Base-by-base conservation (phyloP, 2,797 vertebrate genomes). In the Poecilia velifera region DNA sequence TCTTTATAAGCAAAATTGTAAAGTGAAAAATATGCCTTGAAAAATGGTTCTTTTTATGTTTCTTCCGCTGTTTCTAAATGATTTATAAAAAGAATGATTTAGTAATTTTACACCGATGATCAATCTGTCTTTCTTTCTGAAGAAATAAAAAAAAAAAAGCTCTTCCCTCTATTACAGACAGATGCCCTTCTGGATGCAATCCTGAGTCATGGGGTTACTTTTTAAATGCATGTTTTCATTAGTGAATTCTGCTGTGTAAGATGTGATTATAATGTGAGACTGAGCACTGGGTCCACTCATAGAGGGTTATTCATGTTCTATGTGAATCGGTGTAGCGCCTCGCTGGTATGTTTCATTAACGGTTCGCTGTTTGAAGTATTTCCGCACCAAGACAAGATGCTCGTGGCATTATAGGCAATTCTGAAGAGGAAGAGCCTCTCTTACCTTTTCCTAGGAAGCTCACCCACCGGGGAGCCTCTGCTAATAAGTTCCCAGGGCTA, bases 351-450 rank as follows among this genome's bases (percentile, higher is more conserved):
- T 92, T 93, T 87, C 85, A 89, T 89, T 88, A 73, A 73, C 74
- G 70, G 73, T 73, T 76, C 1, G 36, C 47, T n/a, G 80, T 94
- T 94, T 94, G 90, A 94, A 91, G 87, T 90, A 78, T 85, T 79
- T 86, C 85, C 86, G 87, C 81, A 90, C 91, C 90, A 94, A 91
- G 81, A 94, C 92, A 94, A 92, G 93, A 92, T 92, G 94, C 94
- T 95, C 86, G 81, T 89, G 90, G 88, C 86, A 79, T 93, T 92
- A 81, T 76, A 88, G 82, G 86, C 84, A 88, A 79, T 66, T 84
- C 76, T 84, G 83, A 76, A 84, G 75, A 84, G 82, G 74, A 91
- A 78, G 39, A 82, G 45, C 53, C 36, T 82, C 66, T 84, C 77
- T 82, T 83, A 74, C 75, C 53, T 78, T 84, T 85, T 89, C 88